Evolutionary conservation across 2,113 vertebrate species (phyloP), one percentile per base, ranked within the genome.

Genomic region (Nothobranchius kuhntae): DNA sequence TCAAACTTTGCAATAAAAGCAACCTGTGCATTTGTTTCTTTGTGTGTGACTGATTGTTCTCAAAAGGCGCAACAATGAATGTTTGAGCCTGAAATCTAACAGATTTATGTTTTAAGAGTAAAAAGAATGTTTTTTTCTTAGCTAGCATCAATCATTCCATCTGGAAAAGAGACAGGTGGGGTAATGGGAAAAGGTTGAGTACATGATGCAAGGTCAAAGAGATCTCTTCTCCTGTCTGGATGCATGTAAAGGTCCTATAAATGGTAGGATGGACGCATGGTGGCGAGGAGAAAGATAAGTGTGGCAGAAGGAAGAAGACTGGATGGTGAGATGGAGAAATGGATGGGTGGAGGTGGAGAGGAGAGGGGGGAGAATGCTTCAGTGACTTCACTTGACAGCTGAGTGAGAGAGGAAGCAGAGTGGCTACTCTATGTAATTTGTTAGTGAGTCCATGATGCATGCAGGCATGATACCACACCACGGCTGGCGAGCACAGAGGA

Each of bases 401-500:
- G 88, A 91, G 88, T 89, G 86, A 88, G 87, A 90, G 89, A 82
- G 87, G 89, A 86, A 90, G 83, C 82, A 35, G 86, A 87, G 89
- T 87, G 86, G 90, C 88, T 89, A 91, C 90, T 90, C 89, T 74
- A 63, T 89, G 87, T 91, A 89, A 90, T 90, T 89, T 91, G 90
- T 91, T 91, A 91, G 89, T 83, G 52, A 81, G 73, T 88, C 77
- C 82, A 82, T 87, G 89, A 89, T 88, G 89, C 90, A 89, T 90
- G 87, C 84, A 90, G 84, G 61, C 87, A 88, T 84, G 84, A 90
- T 78, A 90, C 81, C 77, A 61, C 73, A 65, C 65, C 80, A 64
- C 61, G 75, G 65, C 68, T 71, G 75, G 84, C 60, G 36, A 85
- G 83, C 76, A 81, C 76, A 64, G 77, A 55, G 74, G 53, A 60